A percentile compares a stretch with the other conserved stretches of the same genome.
Evolutionary conservation across 2,888 invertebrate species (phyloP).

Genomic region (Parnassius mnemosyne): DNA sequence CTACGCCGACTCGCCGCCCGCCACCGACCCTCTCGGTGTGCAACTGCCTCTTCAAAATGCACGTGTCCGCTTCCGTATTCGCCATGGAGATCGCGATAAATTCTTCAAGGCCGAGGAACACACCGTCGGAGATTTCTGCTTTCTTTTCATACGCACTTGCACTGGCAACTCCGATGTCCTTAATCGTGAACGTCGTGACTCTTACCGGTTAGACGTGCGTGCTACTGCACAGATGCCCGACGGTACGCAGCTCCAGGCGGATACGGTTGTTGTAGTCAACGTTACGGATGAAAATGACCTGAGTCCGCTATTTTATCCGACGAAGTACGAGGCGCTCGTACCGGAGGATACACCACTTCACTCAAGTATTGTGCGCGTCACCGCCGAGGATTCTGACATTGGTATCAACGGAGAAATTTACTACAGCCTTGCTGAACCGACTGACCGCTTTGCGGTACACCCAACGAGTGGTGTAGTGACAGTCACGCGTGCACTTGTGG

Average conservation of each 20-base stretch:
- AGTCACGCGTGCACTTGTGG: conserved; percentile 88
- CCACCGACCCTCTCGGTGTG: conserved; percentile 82
- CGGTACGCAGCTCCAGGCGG: conserved; percentile 83
- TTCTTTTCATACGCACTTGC: conserved; percentile 92
- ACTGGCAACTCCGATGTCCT: conserved; percentile 93
- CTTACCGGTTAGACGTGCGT: conserved; percentile 88
- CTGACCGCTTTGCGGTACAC: conserved; percentile 94
- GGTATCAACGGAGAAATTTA: conserved; percentile 98
- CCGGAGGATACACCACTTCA: conserved; percentile 94
- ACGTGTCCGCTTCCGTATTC: conserved; percentile 90
- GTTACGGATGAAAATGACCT: conserved; percentile 94
- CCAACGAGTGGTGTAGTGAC: conserved; percentile 94
- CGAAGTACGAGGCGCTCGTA: conserved; percentile 92
- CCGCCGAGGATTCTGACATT: conserved; percentile 97
- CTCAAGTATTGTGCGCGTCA: conserved; percentile 87
- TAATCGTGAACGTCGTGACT: conserved; percentile 94
- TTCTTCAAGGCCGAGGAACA: conserved; percentile 96
- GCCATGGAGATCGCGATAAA: conserved; percentile 92
- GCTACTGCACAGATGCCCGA: conserved; percentile 80
- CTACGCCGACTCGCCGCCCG: conserved; percentile 84
- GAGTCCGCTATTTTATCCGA: conserved; percentile 95
- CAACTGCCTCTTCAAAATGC: conserved; percentile 87
- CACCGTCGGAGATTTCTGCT: conserved; percentile 96
- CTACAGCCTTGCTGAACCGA: conserved; percentile 92
- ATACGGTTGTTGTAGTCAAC: conserved; percentile 85